These are phyloP conservation scores for Notiomystis cincta DNA, from an alignment of 2,113 vertebrate genomes.

Conservation along the genomic window DNA sequence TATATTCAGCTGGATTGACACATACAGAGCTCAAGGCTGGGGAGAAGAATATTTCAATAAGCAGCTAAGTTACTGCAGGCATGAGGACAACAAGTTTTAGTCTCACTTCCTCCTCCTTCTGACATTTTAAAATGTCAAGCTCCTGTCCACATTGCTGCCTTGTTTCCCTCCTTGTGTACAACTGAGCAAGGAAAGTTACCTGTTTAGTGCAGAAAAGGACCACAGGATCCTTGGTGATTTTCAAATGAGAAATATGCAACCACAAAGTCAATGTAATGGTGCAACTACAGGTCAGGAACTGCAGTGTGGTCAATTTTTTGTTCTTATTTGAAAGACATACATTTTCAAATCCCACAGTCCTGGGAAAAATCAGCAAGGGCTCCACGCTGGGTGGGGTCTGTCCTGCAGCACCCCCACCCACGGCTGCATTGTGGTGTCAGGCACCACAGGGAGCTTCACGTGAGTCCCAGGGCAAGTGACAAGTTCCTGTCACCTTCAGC, in stretches of 20 bases:
- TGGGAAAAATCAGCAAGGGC: not conserved
- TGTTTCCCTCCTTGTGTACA: not conserved
- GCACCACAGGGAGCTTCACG: not conserved
- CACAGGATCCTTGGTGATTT: not conserved
- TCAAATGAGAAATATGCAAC: not conserved
- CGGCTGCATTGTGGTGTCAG: not conserved
- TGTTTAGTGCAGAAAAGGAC: not conserved
- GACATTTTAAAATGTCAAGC: constrained; percentile 51
- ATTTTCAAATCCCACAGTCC: not conserved
- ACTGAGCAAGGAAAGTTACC: not conserved
- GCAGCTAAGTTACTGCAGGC: not conserved
- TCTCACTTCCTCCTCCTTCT: not conserved
- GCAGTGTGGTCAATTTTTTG: not conserved
- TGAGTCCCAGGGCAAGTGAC: not conserved
- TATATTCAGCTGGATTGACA: constrained; percentile 52
- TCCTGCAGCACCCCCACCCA: not conserved
- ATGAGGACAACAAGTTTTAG: constrained; percentile 4
- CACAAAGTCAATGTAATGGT: not conserved
- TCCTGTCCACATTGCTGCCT: not conserved
- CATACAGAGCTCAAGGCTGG: not conserved
- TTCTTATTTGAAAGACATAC: not conserved
- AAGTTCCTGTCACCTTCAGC: constrained; percentile 6
- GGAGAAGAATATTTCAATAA: constrained; percentile 15
- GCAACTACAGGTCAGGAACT: not conserved
- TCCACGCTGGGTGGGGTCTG: not conserved